Evolutionary conservation across 2,113 vertebrate species (phyloP).

Genomic region (Urocynchramus pylzowi): DNA sequence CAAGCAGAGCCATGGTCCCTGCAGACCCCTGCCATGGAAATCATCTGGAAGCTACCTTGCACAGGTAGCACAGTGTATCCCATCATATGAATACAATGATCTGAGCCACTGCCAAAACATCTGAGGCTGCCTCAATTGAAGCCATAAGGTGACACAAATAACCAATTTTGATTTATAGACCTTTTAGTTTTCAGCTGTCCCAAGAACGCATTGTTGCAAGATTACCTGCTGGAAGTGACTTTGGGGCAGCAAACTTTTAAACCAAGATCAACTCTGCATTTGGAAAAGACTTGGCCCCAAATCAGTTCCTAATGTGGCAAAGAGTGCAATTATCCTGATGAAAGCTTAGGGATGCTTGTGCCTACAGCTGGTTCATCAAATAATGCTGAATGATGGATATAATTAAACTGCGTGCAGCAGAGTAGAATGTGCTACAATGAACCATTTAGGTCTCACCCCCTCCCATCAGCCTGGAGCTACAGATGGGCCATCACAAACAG

Average conservation of each 20-base stretch:
- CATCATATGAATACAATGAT: not conserved
- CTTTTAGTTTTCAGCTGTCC: not conserved
- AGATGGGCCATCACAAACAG: not conserved
- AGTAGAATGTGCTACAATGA: not conserved
- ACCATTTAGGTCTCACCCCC: not conserved
- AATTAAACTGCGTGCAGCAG: not conserved
- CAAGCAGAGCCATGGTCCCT: accelerated
- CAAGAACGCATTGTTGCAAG: constrained; percentile 1
- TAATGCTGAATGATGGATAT: constrained; percentile 39
- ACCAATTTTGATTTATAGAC: not conserved
- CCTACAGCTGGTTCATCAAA: constrained; percentile 54
- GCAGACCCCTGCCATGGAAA: not conserved
- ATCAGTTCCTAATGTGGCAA: constrained; percentile 25
- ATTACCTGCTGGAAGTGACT: constrained; percentile 20
- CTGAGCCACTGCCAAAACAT: not conserved
- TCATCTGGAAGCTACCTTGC: not conserved
- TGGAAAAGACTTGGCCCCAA: constrained; percentile 48
- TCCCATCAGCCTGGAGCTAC: not conserved
- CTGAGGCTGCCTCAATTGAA: not conserved
- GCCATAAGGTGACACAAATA: not conserved
- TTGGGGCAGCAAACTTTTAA: constrained; percentile 37
- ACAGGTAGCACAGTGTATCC: not conserved
- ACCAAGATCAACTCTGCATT: constrained; percentile 40
- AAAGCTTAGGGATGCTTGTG: constrained; percentile 34
- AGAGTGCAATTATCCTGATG: constrained; percentile 23